Base-by-base conservation (phyloP, 64 coral and sea anemone species). In the Catalaphyllia jardinei region DNA sequence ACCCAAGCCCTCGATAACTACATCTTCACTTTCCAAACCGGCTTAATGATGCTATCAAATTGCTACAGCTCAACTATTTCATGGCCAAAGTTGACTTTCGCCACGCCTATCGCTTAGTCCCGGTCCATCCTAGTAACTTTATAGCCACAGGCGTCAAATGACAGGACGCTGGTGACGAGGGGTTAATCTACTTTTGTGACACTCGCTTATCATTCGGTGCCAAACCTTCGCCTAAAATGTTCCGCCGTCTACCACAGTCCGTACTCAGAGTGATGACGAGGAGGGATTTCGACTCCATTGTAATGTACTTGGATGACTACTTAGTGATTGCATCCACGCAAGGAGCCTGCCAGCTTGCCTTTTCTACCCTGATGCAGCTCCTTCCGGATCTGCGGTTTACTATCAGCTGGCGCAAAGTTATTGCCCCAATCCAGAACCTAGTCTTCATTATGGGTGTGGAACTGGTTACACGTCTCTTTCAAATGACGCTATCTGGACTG, bases 221-320 rank as follows among this genome's bases (percentile, higher is more conserved):
- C 42, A 6, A 46, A 46, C 7, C 42, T 4, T 46, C 7, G 42
- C 42, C 42, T 46, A 8, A 46, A 46, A 46, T 46, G 33, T 35
- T 54, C 5, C 52, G 7, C 16, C 11, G 74, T 10, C 14, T 92
- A 19, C 65, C 81, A 1, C 81, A 86, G 29, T 75, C 73, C 0
- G 75, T 92, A 1, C 54, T 51, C 11, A 25, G 69, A 17, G 84
- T 75, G 89, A 91, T 84, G 89, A 9, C 51, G 0, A 60, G 64
- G 33, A 49, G 52, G 0, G 79, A 79, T 3, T 91, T 82, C 29
- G 9, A 61, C 0, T 14, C 20, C 13, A 49, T 83, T 14, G 29
- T 92, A 17, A 72, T 86, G 8, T 92, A 92, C 20, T 29, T 92
- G 2, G 90, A 92, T 27, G 90, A 86, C n/a, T 92, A 86, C 38